phyloP scores from a whole-genome alignment of 2,888 invertebrate species.

The Drosophila formosana region DNA sequence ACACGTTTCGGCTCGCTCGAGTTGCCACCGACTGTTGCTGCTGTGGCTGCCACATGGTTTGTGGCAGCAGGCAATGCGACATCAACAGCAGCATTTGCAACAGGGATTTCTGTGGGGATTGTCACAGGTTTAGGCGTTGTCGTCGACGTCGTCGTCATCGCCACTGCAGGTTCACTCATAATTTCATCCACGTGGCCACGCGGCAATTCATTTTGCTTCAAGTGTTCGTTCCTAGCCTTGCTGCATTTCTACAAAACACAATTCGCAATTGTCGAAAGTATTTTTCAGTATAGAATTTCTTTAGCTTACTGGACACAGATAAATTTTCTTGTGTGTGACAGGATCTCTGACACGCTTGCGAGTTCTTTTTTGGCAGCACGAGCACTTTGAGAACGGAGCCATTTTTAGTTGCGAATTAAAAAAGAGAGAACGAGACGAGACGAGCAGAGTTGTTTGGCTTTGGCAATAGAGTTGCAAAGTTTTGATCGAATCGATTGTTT shows the following conservation, averaged over 20 bases:
- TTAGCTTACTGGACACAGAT: slow-evolving; percentile 64
- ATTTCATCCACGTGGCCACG: neutral
- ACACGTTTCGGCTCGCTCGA: neutral
- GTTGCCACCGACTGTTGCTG: neutral
- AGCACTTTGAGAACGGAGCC: slow-evolving; percentile 60
- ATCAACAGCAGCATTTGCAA: too few species aligned
- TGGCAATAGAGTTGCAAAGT: slow-evolving; percentile 3
- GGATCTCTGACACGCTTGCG: slow-evolving; percentile 48
- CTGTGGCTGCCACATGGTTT: neutral
- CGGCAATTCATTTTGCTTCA: neutral
- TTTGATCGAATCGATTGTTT: slow-evolving; percentile 4
- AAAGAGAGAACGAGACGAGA: neutral
- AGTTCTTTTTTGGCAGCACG: slow-evolving; percentile 48
- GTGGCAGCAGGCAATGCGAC: neutral
- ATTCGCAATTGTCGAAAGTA: neutral
- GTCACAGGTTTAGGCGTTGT: too few species aligned
- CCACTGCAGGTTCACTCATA: too few species aligned
- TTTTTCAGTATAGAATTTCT: neutral
- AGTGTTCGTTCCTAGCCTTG: neutral
- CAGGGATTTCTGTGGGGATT: too few species aligned
- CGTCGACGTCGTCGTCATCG: too few species aligned
- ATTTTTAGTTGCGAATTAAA: slow-evolving; percentile 27
- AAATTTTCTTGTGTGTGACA: slow-evolving; percentile 44
- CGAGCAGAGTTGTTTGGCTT: neutral
- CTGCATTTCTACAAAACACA: slow-evolving; percentile 39